Conservation (phyloP, 2,888 invertebrate genomes). For the Stenoptilia bipunctidactyla region DNA sequence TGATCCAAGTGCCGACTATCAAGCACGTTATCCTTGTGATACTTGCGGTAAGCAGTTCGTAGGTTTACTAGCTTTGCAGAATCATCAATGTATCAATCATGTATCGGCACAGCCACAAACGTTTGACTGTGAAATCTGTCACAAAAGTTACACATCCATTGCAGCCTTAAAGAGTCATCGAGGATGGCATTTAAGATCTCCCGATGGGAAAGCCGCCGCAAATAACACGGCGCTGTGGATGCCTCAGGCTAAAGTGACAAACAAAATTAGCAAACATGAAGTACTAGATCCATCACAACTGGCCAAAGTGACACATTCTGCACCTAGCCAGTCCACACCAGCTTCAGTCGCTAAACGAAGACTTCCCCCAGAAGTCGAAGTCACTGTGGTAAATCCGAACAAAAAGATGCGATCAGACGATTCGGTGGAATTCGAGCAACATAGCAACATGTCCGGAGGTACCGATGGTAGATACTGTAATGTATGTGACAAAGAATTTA, state of each 20-base stretch:
- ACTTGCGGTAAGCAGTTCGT: constrained; percentile 69
- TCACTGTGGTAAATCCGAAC: constrained; percentile 63
- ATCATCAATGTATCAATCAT: constrained; percentile 66
- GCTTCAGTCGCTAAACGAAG: constrained; percentile 40
- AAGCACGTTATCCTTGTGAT: constrained; percentile 66
- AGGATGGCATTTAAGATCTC: constrained; percentile 76
- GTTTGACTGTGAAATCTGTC: constrained; percentile 75
- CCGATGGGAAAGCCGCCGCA: constrained; percentile 64
- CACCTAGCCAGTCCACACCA: constrained; percentile 29
- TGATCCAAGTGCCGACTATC: constrained; percentile 53
- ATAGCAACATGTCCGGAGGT: constrained; percentile 42
- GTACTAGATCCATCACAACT: constrained; percentile 44
- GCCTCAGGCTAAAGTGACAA: constrained; percentile 66
- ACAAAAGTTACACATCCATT: constrained; percentile 75
- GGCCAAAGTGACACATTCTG: constrained; percentile 33
- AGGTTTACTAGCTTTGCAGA: constrained; percentile 60
- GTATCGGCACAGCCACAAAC: constrained; percentile 42
- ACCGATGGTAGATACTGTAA: constrained; percentile 68
- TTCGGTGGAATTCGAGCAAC: constrained; percentile 51
- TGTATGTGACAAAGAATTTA: constrained; percentile 74
- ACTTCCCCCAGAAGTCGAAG: constrained; percentile 62
- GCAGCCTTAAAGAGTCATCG: constrained; percentile 76
- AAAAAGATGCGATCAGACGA: constrained; percentile 60
- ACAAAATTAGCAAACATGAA: constrained; percentile 63
- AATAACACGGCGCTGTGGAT: constrained; percentile 66